These are phyloP conservation scores for Sander lucioperca DNA, from an alignment of 2,113 vertebrate species.

Conservation along the genomic window DNA sequence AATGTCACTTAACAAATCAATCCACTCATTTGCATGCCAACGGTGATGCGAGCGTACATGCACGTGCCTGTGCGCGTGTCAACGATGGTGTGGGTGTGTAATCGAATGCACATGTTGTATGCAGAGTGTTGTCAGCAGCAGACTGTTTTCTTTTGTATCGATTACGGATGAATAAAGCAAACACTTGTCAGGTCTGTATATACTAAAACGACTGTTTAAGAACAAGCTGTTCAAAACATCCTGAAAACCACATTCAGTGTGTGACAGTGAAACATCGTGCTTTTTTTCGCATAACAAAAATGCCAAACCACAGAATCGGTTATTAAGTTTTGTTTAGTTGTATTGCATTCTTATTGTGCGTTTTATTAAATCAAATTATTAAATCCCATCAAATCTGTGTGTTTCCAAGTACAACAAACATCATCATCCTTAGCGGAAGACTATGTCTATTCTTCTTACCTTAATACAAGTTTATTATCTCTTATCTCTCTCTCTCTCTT, in stretches of 20 bases:
- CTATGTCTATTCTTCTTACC: neutral
- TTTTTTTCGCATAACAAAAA: constrained; percentile 21
- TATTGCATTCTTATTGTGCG: constrained; percentile 6
- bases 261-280: constrained; percentile 22
- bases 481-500: constrained; percentile 18
- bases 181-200: constrained; percentile 73
- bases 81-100: constrained; percentile 39
- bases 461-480: constrained; percentile 22
- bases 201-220: constrained; percentile 50
- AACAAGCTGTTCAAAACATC: constrained; percentile 64
- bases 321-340: constrained; percentile 4
- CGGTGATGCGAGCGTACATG: constrained; percentile 10
- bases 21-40: constrained; percentile 79
- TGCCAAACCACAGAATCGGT: constrained; percentile 10
- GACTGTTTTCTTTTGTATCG: constrained; percentile 70
- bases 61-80: neutral
- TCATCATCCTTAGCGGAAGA: constrained; percentile 7
- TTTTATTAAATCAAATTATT: constrained; percentile 20
- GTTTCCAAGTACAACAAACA: constrained; percentile 16
- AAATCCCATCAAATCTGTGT: neutral
- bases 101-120: constrained; percentile 66
- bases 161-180: constrained; percentile 77
- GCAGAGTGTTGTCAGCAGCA: constrained; percentile 53
- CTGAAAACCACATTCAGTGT: constrained; percentile 36
- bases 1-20: constrained; percentile 85